Base-by-base conservation (phyloP, 2,888 invertebrate genomes). In the Lordiphosa fenestrarum region DNA sequence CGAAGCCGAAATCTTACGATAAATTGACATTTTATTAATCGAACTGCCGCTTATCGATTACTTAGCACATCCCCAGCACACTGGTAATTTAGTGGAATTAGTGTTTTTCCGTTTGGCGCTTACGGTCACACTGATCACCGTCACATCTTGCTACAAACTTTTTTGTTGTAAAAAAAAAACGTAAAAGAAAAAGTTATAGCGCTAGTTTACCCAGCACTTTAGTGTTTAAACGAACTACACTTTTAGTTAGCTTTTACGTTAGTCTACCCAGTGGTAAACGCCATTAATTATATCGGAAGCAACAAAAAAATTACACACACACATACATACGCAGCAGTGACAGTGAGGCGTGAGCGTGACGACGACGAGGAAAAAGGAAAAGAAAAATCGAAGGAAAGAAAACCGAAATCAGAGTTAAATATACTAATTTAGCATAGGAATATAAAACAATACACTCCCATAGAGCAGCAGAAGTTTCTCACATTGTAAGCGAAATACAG, bases 171-270 rank as follows among this genome's bases (percentile, higher is more conserved):
- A 65, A 73, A 74, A 77, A 44, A 33, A 33, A 25, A 25, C 33
- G 15, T 44, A 44, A 44, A 33, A 13, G 15, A 44, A 44, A 76
- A 75, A 77, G 66, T 70, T 60, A 80, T 75, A 83, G 69, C 61
- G 67, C 73, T 76, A 76, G 84, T 75, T 77, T 70, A 69, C 61
- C 44, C 44, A 44, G 33, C 60, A 61, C 71, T 71, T 63, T 63
- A 75, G 75, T 82, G 83, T 82, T 71, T 77, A 83, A 77, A 70
- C 59, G 33, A 73, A 73, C 59, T 77, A 81, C 65, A 77, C 67
- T 64, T 77, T 73, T 77, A 77, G 82, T 81, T 84, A 77, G 77
- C 65, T 70, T 81, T 81, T 73, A 84, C 63, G 65, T 64, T 73
- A 84, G 61, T 76, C 77, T 84, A 30, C 61, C 69, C 69, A 81